phyloP scores from a whole-genome alignment of 2,797 vertebrate species.

The Huso huso region DNA sequence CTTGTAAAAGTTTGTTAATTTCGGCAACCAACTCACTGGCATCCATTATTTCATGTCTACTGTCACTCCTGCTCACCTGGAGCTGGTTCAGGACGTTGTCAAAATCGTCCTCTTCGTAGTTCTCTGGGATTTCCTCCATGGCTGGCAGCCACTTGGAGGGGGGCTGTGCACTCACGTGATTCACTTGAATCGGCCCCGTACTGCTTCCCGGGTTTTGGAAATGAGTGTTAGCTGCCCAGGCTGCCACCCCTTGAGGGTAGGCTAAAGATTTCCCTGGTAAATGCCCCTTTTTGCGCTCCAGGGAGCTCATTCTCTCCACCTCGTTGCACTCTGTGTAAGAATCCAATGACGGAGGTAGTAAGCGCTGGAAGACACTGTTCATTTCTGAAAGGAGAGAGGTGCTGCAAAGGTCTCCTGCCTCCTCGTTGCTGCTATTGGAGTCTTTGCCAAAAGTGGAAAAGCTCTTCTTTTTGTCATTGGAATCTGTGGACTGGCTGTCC shows the following conservation, averaged over 20 bases:
- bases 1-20: slow-evolving; percentile 95
- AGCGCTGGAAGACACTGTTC: slow-evolving; percentile 91
- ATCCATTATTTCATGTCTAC: slow-evolving; percentile 93
- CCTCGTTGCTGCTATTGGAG: slow-evolving; percentile 41
- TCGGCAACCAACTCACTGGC: slow-evolving; percentile 95
- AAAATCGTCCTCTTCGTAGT: slow-evolving; percentile 93
- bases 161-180: slow-evolving; percentile 63
- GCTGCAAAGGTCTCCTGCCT: slow-evolving; percentile 67
- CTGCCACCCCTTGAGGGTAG: slow-evolving; percentile 85
- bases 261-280: slow-evolving; percentile 70
- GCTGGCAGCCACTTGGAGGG: slow-evolving; percentile 90
- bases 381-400: slow-evolving; percentile 88
- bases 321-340: slow-evolving; percentile 71
- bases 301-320: slow-evolving; percentile 63
- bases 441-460: slow-evolving; percentile 96
- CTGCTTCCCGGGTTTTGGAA: slow-evolving; percentile 83
- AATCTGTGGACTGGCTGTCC: slow-evolving; percentile 60
- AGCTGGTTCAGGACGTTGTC: slow-evolving; percentile 89
- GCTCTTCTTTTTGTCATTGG: slow-evolving; percentile 75
- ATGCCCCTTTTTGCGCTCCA: slow-evolving; percentile 81
- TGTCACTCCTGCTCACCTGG: slow-evolving; percentile 70
- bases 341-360: slow-evolving; percentile 80
- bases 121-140: slow-evolving; percentile 98
- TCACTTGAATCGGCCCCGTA: slow-evolving; percentile 55
- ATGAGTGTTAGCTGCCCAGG: slow-evolving; percentile 93